Evolutionary conservation across 2,888 invertebrate species (phyloP), one percentile per base, ranked within the genome.

Genomic region (Cephus nigrinus): DNA sequence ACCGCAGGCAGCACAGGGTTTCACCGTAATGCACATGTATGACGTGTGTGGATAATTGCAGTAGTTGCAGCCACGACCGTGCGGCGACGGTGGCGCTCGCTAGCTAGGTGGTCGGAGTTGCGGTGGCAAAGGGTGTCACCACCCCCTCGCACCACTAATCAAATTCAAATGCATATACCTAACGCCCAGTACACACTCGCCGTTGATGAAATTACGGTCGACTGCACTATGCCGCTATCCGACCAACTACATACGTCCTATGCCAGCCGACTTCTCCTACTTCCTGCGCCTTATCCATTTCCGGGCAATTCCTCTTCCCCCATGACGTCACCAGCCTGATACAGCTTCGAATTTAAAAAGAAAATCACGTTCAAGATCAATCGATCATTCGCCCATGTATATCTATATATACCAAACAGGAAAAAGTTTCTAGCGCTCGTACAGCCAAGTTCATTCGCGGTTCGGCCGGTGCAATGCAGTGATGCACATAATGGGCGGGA

Each of bases 401-500:
- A 55, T 55, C 23, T 55, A 2, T 55, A 34, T 34, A 23, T 55
- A 9, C 23, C 9, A 55, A 55, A 23, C 1, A 5, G 23, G 2
- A 55, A 55, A 23, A 55, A 55, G 23, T 55, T 23, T 55, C 9
- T 55, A 55, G 55, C 2, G 23, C 55, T 23, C 55, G 55, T 55
- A 55, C 9, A 23, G 1, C 55, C 55, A 55, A 23, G 23, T 55
- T 71, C 71, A 32, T 23, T 31, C 32, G 71, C 71, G 12, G 31
- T 33, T 31, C 32, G 71, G 4, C 71, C 71, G 31, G 71, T 33
- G 71, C 71, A 31, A 32, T 33, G 89, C 89, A 87, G 85, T 88
- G 90, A 89, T 90, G 90, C 90, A 88, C 90, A 89, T 90, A 91
- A 91, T 90, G 89, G 90, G 88, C 89, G 89, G 90, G 89, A 90